phyloP scores from a whole-genome alignment of 1,140 invertebrate species.

The Drosophila aff. region DNA sequence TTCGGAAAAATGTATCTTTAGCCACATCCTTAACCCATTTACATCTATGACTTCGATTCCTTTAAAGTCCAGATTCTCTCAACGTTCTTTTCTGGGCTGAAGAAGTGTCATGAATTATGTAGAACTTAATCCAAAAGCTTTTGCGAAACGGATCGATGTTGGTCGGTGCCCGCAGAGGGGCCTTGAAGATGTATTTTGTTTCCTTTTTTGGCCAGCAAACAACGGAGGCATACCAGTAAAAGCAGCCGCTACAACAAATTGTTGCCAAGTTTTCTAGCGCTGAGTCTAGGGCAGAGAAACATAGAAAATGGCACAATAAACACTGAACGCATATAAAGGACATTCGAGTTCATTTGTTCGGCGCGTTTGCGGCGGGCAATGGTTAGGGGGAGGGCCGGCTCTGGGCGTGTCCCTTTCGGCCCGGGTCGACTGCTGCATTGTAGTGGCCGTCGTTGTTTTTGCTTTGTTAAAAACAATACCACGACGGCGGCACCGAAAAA shows the following conservation, averaged over 20 bases:
- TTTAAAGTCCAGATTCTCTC: constrained; percentile 43
- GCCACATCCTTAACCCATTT: not conserved
- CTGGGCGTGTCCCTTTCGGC: constrained; percentile 58
- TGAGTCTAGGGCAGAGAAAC: constrained; percentile 55
- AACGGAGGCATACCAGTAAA: constrained; percentile 18
- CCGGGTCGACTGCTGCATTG: constrained; percentile 65
- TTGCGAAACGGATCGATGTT: constrained; percentile 66
- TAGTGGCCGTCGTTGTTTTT: constrained; percentile 35
- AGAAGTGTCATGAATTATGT: constrained; percentile 64
- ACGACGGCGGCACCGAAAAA: constrained; percentile 75
- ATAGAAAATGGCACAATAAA: constrained; percentile 80
- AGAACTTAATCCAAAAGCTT: constrained; percentile 73
- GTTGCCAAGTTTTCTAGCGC: constrained; percentile 71
- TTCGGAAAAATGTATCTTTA: constrained; percentile 5
- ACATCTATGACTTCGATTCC: constrained; percentile 9
- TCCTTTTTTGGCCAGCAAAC: constrained; percentile 23
- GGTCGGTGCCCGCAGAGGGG: constrained; percentile 27
- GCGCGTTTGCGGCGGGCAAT: constrained; percentile 58
- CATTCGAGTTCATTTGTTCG: constrained; percentile 80
- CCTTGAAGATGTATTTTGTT: constrained; percentile 59
- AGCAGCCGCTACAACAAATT: constrained; percentile 50
- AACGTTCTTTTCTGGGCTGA: not conserved
- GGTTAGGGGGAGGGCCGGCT: constrained; percentile 16
- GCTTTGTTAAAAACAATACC: constrained; percentile 72
- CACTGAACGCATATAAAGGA: constrained; percentile 81